Evolutionary conservation across 2,888 invertebrate species (phyloP).

Genomic region (Apodemia duryi): DNA sequence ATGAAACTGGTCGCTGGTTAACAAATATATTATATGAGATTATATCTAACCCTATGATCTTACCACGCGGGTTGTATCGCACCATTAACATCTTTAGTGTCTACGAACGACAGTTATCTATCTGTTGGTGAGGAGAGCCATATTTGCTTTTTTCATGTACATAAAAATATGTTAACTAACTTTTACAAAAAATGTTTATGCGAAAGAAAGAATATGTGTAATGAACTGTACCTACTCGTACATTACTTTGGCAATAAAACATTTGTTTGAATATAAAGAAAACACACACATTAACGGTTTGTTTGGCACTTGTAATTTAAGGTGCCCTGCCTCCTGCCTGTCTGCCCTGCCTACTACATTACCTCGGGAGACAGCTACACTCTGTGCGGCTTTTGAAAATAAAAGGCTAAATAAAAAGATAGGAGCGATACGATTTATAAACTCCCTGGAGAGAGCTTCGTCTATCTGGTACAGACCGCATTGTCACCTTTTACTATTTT

Average conservation of each 20-base stretch:
- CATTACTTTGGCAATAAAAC: neutral
- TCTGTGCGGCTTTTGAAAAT: constrained; percentile 11
- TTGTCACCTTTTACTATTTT: constrained; percentile 48
- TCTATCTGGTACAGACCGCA: constrained; percentile 43
- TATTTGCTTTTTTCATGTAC: no score
- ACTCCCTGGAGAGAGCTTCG: constrained; percentile 49
- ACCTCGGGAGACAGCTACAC: constrained; percentile 17
- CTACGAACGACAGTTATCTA: no score
- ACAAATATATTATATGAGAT: no score
- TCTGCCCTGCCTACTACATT: neutral
- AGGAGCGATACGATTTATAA: constrained; percentile 65
- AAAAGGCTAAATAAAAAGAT: constrained; percentile 47
- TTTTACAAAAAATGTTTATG: no score
- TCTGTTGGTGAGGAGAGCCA: no score
- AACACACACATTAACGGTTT: neutral
- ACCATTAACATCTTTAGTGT: no score
- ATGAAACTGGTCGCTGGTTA: no score
- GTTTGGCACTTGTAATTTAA: constrained; percentile 2
- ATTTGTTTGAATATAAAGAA: constrained; percentile 2
- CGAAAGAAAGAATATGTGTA: no score
- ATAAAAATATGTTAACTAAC: no score
- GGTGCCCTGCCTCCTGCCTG: no score
- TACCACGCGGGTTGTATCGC: no score
- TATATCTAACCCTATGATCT: no score
- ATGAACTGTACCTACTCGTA: neutral